A percentile compares a stretch with the other conserved stretches of the same genome.
Evolutionary conservation across 1,140 invertebrate species (phyloP).

Genomic region (Lasioglossum albipes): DNA sequence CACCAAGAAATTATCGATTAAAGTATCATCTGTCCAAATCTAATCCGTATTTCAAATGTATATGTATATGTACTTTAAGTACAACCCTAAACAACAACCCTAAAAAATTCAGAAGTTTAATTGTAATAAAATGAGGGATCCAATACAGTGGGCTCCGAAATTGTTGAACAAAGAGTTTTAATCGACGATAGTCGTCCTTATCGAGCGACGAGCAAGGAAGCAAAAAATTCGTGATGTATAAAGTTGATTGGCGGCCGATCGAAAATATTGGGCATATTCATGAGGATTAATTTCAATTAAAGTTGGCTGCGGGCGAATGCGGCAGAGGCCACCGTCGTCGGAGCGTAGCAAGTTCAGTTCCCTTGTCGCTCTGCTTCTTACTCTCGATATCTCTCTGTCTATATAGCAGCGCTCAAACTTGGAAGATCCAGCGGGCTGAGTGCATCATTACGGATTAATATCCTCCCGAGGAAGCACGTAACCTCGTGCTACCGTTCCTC

Average conservation of each 20-base stretch:
- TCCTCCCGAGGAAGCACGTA: conserved; percentile 61
- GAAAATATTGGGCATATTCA: conserved; percentile 25
- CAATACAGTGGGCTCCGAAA: too few species aligned
- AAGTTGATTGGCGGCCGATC: neutral
- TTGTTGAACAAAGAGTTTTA: too few species aligned
- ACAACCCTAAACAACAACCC: too few species aligned
- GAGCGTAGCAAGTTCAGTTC: conserved; percentile 36
- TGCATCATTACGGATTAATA: conserved; percentile 65
- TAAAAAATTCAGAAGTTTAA: too few species aligned
- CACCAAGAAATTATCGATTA: too few species aligned
- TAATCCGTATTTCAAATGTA: too few species aligned
- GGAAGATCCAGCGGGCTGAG: conserved; percentile 58
- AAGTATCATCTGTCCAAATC: too few species aligned
- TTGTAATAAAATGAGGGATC: too few species aligned
- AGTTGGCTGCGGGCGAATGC: conserved; percentile 3
- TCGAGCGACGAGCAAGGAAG: too few species aligned
- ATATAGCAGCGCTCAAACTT: conserved; percentile 44
- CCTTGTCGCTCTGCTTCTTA: conserved; percentile 26
- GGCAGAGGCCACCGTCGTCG: conserved; percentile 1
- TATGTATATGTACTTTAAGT: too few species aligned
- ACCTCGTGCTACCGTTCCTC: conserved; percentile 54
- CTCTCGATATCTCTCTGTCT: conserved; percentile 33
- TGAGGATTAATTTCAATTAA: conserved; percentile 42
- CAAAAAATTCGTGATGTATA: neutral
- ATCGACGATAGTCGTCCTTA: too few species aligned